Evolutionary conservation across 92 coral and sea anemone species (phyloP).

Genomic region (Hydrozoanthus gracilis): DNA sequence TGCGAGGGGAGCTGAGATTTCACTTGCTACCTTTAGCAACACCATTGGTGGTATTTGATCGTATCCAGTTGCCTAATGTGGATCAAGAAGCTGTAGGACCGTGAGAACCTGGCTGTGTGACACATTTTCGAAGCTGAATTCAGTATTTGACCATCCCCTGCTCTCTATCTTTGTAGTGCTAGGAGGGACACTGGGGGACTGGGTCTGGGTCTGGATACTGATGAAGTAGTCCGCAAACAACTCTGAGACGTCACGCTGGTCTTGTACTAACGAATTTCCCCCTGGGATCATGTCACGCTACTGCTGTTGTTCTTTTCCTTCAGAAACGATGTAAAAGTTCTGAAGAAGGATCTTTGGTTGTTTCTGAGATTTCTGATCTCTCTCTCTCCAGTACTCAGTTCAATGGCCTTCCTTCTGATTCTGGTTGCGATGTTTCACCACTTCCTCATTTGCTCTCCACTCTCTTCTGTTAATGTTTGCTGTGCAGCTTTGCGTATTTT

Average conservation of each 20-base stretch:
- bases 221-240: constrained; percentile 44
- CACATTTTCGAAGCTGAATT: constrained; percentile 46
- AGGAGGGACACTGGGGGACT: constrained; percentile 18
- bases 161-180: constrained; percentile 22
- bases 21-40: constrained; percentile 41
- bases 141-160: constrained; percentile 17
- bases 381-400: constrained; percentile 43
- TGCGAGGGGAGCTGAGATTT: constrained; percentile 50
- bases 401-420: constrained; percentile 46
- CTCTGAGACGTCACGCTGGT: constrained; percentile 45
- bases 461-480: constrained; percentile 40
- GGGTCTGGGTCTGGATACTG: constrained; percentile 36
- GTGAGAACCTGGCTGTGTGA: constrained; percentile 46
- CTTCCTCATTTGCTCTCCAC: constrained; percentile 35
- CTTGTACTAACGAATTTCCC: constrained; percentile 20
- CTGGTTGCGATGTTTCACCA: constrained; percentile 53
- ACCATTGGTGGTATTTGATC: constrained; percentile 46
- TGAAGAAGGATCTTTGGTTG: constrained; percentile 43
- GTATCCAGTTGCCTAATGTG: constrained; percentile 52
- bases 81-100: constrained; percentile 37
- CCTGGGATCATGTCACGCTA: constrained; percentile 9
- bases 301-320: constrained; percentile 5
- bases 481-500: constrained; percentile 37
- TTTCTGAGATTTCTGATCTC: constrained; percentile 28
- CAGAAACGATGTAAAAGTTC: constrained; percentile 42